Evolutionary conservation across 2,797 vertebrate genomes (phyloP).

Genomic region (Xiphorhynchus erythropygius): DNA sequence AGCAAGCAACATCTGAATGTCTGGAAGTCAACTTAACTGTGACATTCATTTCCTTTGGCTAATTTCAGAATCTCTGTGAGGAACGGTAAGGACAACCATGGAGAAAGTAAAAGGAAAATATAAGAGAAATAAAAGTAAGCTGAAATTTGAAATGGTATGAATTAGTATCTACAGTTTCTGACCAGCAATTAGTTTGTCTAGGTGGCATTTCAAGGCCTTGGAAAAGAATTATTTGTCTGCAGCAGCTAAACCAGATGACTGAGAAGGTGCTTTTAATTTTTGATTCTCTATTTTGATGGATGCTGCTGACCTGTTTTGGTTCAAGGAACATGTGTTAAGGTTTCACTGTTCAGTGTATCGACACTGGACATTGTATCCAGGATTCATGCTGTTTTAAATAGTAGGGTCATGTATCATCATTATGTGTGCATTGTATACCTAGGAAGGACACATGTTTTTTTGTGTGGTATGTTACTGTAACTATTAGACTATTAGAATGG

Average conservation of each 20-base stretch:
- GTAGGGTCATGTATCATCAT: background rate
- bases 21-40: background rate
- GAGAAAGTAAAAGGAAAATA: background rate
- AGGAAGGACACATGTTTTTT: background rate
- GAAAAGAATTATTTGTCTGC: background rate
- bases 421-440: no score
- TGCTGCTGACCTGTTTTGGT: background rate
- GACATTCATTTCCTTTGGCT: background rate
- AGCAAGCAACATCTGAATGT: background rate
- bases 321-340: background rate
- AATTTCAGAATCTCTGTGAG: background rate
- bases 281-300: background rate
- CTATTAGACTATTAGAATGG: background rate
- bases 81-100: background rate
- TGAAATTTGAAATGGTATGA: background rate
- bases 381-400: background rate
- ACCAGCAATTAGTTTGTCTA: background rate
- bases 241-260: background rate
- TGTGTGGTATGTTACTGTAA: background rate
- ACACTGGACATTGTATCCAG: background rate
- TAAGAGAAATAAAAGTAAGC: background rate
- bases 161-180: background rate
- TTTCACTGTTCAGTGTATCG: background rate
- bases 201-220: background rate
- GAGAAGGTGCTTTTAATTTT: background rate